A percentile compares a stretch with the other conserved stretches of the same genome.
Conservation (phyloP, 1,140 invertebrate genomes). For the Brachionus rotundiformis region DNA sequence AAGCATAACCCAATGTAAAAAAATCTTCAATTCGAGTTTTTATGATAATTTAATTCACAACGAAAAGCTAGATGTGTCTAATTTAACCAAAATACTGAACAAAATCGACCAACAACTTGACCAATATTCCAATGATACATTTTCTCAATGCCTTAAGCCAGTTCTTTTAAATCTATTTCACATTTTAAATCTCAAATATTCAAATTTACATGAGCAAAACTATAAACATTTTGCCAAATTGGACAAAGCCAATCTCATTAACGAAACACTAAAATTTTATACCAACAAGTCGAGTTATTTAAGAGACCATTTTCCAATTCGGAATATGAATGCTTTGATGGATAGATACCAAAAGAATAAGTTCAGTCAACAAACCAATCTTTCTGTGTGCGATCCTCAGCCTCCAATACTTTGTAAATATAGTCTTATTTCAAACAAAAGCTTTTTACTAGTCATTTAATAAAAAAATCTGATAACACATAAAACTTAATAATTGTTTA, state of each 20-base stretch:
- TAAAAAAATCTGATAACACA: background rate
- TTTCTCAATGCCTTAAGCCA: background rate
- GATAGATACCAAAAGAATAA: background rate
- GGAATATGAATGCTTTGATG: background rate
- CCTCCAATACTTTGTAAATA: slow-evolving; percentile 22
- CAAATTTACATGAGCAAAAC: background rate
- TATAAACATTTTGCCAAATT: background rate
- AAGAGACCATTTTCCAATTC: background rate
- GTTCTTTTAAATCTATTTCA: background rate
- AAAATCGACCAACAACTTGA: background rate
- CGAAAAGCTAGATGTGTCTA: background rate
- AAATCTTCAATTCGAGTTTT: background rate
- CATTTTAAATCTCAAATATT: slow-evolving; percentile 1
- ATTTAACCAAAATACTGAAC: background rate
- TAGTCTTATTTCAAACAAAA: background rate
- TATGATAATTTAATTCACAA: background rate
- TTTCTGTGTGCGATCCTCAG: slow-evolving; percentile 2
- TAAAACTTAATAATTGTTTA: no score
- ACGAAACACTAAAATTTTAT: slow-evolving; percentile 18
- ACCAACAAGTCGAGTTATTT: background rate
- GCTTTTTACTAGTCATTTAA: background rate
- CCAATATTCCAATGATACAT: background rate
- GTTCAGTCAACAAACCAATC: background rate
- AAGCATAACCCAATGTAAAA: background rate
- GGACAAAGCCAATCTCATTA: background rate